phyloP scores from a whole-genome alignment of 2,113 vertebrate species.

The Mobula birostris region DNA sequence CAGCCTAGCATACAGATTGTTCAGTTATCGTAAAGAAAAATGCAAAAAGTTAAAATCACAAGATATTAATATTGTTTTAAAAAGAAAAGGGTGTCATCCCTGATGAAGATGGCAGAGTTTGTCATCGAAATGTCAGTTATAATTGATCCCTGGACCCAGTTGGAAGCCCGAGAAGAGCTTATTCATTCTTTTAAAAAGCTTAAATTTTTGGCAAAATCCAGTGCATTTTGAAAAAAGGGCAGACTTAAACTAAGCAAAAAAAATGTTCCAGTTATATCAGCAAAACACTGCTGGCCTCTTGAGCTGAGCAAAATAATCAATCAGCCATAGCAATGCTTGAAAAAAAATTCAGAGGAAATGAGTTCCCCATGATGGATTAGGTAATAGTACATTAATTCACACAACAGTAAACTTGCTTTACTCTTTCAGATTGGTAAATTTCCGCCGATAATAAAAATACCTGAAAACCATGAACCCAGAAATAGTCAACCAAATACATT shows the following conservation, averaged over 20 bases:
- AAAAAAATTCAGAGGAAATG: not conserved
- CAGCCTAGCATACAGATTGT: not conserved
- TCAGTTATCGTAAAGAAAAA: not conserved
- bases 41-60: not conserved
- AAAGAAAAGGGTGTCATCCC: too few relatives aligned
- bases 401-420: constrained; percentile 36
- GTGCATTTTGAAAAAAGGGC: not conserved
- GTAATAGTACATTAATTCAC: constrained; percentile 39
- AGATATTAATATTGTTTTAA: not conserved
- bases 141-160: too few relatives aligned
- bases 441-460: constrained; percentile 29
- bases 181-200: not conserved
- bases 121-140: too few relatives aligned
- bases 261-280: not conserved
- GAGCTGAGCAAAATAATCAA: constrained; percentile 30
- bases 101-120: too few relatives aligned
- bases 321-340: not conserved
- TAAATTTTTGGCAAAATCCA: not conserved
- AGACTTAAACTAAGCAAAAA: not conserved
- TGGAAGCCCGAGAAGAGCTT: too few relatives aligned
- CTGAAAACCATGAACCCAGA: constrained; percentile 30
- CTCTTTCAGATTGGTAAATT: not conserved
- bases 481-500: constrained; percentile 40
- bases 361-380: constrained; percentile 5
- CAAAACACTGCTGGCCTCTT: not conserved